Evolutionary conservation across 2,888 invertebrate species (phyloP).

Genomic region (Cryptocheilus praepositus): DNA sequence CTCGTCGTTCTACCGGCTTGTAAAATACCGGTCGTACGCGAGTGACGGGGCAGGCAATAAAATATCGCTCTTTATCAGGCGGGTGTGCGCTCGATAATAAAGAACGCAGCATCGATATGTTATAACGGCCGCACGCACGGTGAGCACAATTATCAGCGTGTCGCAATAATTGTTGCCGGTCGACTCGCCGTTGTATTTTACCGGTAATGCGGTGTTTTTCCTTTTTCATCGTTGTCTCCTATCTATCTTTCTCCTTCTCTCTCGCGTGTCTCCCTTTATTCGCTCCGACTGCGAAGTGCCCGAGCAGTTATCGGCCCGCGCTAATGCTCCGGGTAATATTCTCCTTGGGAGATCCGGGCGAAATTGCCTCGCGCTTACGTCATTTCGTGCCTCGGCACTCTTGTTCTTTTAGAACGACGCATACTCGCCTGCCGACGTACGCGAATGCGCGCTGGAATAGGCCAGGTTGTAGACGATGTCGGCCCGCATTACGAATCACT

Average conservation of each 20-base stretch:
- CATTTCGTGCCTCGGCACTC: not conserved
- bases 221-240: not conserved
- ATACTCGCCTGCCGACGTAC: conserved; percentile 3
- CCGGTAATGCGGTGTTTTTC: not conserved
- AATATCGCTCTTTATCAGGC: conserved; percentile 37
- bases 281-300: conserved; percentile 2
- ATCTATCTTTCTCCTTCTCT: not conserved
- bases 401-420: conserved; percentile 4
- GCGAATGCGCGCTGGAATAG: not conserved
- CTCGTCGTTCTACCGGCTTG: not conserved
- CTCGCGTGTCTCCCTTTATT: not conserved
- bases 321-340: conserved; percentile 12
- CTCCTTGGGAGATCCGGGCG: not conserved
- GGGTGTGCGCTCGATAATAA: conserved; percentile 36
- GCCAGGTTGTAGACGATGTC: no score
- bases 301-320: not conserved
- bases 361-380: conserved; percentile 4
- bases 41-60: conserved; percentile 31
- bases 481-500: no score
- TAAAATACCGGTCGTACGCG: conserved; percentile 4
- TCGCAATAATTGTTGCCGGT: conserved; percentile 46
- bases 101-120: conserved; percentile 6
- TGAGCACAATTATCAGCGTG: conserved; percentile 44
- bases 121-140: conserved; percentile 9
- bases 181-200: conserved; percentile 39